A percentile compares a stretch with the other conserved stretches of the same genome.
Conservation (phyloP, 2,888 invertebrate genomes). For the Lamellibrachia satsuma region DNA sequence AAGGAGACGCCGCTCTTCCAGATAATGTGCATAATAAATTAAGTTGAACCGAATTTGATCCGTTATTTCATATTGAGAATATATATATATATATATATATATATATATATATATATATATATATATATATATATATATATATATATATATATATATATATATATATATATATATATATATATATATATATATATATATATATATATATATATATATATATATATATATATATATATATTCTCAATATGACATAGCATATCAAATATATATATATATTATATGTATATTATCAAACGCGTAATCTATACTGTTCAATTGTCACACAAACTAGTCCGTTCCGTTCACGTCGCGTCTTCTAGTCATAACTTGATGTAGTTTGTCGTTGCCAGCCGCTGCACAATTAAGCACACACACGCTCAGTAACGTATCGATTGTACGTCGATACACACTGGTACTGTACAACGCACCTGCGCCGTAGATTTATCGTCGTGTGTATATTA, state of each 20-base stretch:
- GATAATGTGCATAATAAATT: too few species aligned
- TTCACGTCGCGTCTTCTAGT: not conserved
- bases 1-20: too few species aligned
- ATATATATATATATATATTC: not conserved
- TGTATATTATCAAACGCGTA: not conserved
- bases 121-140: too few species aligned
- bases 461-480: not conserved
- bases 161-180: too few species aligned
- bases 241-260: too few species aligned
- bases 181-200: not conserved
- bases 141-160: too few species aligned
- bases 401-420: not conserved
- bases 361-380: not conserved
- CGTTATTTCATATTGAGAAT: too few species aligned
- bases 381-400: not conserved
- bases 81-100: too few species aligned
- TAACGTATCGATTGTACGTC: slow-evolving; percentile 11
- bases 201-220: not conserved
- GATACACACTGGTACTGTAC: not conserved
- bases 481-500: slow-evolving; percentile 4
- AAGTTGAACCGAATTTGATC: not conserved
- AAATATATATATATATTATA: not conserved
- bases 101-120: too few species aligned
- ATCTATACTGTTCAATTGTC: not conserved
- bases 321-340: not conserved